These are phyloP conservation scores for Arnoldichthys spilopterus DNA, from an alignment of 2,797 vertebrate genomes.

Conservation along the genomic window DNA sequence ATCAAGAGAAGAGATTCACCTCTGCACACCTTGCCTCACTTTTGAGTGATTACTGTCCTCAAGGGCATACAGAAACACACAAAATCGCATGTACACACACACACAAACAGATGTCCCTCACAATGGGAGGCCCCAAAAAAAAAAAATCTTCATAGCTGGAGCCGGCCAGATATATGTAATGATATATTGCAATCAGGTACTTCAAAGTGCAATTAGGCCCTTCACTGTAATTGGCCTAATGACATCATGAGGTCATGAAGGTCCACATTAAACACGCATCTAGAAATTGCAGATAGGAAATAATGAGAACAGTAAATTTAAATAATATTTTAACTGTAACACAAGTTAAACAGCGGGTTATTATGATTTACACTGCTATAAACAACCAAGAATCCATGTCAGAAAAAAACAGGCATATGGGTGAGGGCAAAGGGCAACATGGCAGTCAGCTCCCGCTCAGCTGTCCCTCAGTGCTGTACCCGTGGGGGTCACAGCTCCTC, in stretches of 20 bases:
- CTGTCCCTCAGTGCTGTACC: not conserved
- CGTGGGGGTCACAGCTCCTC: slow-evolving; percentile 7
- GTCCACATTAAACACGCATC: not conserved
- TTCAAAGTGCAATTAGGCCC: not conserved
- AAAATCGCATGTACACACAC: not conserved
- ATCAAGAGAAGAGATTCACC: slow-evolving; percentile 18
- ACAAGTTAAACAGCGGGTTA: not conserved
- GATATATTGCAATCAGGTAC: not conserved
- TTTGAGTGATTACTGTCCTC: slow-evolving; percentile 38
- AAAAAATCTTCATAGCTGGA: slow-evolving; percentile 32
- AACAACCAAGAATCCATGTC: not conserved
- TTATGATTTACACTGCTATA: not conserved
- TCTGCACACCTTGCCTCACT: slow-evolving; percentile 1
- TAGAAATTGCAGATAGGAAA: not conserved
- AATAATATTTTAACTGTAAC: not conserved
- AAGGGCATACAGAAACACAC: not conserved
- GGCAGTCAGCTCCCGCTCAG: not conserved
- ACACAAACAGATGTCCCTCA: slow-evolving; percentile 29
- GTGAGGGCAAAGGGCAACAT: not conserved
- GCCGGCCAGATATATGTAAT: slow-evolving; percentile 20
- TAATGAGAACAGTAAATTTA: not conserved
- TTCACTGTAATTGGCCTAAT: not conserved
- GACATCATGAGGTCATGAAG: not conserved
- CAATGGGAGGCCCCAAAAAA: slow-evolving; percentile 2
- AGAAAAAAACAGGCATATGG: not conserved